These are phyloP conservation scores for Malurus cyaneus DNA, from an alignment of 2,113 vertebrate genomes.

Conservation along the genomic window DNA sequence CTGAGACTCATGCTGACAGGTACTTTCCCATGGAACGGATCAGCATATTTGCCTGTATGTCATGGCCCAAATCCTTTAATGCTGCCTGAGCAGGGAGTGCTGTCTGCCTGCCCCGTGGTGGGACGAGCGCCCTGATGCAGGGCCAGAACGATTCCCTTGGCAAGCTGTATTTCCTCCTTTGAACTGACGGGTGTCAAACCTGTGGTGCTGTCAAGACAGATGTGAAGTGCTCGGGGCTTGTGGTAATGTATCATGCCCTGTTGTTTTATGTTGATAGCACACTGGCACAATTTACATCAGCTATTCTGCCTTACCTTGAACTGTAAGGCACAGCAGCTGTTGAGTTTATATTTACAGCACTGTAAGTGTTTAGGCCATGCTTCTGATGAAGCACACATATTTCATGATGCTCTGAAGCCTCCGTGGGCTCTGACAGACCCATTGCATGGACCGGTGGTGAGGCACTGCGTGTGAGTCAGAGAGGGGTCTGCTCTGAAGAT, in stretches of 20 bases:
- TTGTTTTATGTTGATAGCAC: constrained; percentile 61
- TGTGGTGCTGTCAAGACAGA: constrained; percentile 56
- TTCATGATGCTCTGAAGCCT: constrained; percentile 26
- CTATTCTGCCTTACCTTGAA: constrained; percentile 66
- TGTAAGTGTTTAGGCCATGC: constrained; percentile 60
- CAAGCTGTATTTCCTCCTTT: constrained; percentile 61
- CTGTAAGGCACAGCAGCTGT: constrained; percentile 53
- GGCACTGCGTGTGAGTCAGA: neutral
- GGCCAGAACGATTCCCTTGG: neutral
- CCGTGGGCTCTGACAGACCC: neutral
- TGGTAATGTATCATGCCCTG: constrained; percentile 27
- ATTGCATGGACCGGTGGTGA: neutral
- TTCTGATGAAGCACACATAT: constrained; percentile 53
- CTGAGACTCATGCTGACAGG: neutral
- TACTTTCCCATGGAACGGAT: neutral
- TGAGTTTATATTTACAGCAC: constrained; percentile 56
- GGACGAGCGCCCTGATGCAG: neutral
- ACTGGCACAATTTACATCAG: constrained; percentile 50
- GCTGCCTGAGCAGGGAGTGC: neutral
- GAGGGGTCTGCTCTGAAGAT: neutral
- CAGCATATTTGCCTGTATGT: constrained; percentile 29
- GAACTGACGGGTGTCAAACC: constrained; percentile 63
- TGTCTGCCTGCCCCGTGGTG: neutral
- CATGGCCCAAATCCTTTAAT: neutral
- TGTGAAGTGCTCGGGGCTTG: constrained; percentile 13